Base-by-base conservation (phyloP, 2,888 invertebrate genomes). In the Drosophila mayaguana region DNA sequence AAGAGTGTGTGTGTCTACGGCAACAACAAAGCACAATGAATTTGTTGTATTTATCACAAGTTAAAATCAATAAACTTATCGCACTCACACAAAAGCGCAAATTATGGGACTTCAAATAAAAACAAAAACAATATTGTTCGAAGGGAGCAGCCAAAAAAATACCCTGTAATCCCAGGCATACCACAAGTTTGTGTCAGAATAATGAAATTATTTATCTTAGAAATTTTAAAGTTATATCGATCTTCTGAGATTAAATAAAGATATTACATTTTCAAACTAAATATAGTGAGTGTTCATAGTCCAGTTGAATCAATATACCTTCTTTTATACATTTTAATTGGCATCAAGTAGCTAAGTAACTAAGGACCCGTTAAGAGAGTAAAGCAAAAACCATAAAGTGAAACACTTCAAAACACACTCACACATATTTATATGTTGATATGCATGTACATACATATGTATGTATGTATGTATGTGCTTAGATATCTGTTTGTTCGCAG, bases 21-120 rank as follows among this genome's bases (percentile, higher is more conserved):
- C 65, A 72, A 66, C 56, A 63, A 61, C 55, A 65, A 69, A 16
- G 36, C 42, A 22, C 42, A 55, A 67, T 64, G 43, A 18, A 18
- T 40, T 72, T 75, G 67, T 71, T 77, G 75, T 85, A 64, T 83
- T 77, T 90, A 89, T 86, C 90, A 81, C 78, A 89, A 89, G 75
- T 81, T 63, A 90, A 89, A 90, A 86, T 90, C 90, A 88, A 86
- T 86, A 86, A 90, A 87, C 85, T 84, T 89, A 85, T 85, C 90
- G 87, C 79, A 55, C 51, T 60, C 48, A 61, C 51, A 38, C 55
- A 63, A 50, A 83, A 53, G 62, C 36, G 46, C 63, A 63, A 63
- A 43, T 36, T 42, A n/a, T 75, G 62, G 66, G 63, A 65, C 56
- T 78, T 64, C 36, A 69, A 56, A 59, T 42, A 38, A 42, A 56